Conservation (phyloP, 2,888 invertebrate species). For the Entomobrya proxima region DNA sequence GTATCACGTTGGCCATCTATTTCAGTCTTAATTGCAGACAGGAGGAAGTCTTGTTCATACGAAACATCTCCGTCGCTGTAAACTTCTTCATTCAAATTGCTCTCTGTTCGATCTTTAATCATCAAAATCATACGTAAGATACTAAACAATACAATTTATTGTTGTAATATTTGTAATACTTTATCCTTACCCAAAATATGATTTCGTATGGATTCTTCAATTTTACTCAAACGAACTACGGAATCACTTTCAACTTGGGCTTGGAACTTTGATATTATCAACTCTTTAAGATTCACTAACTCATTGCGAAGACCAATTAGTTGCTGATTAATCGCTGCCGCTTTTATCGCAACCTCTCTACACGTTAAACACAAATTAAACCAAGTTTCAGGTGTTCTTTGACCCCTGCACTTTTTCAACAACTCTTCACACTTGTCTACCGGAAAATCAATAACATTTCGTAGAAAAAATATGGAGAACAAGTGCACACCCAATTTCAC, state of each 20-base stretch:
- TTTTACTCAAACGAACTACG: background rate
- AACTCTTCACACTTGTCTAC: background rate
- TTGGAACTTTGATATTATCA: background rate
- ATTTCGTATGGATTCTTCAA: background rate
- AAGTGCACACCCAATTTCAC: background rate
- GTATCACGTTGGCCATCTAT: too few relatives aligned
- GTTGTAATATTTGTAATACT: too few relatives aligned
- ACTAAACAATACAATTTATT: too few relatives aligned
- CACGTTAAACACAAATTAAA: slow-evolving; percentile 14
- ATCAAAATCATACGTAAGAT: too few relatives aligned
- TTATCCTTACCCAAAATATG: background rate
- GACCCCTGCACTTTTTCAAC: slow-evolving; percentile 10
- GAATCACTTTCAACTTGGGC: background rate
- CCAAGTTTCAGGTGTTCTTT: slow-evolving; percentile 34
- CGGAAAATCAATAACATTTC: slow-evolving; percentile 2
- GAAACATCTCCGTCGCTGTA: too few relatives aligned
- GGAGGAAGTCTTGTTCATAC: too few relatives aligned
- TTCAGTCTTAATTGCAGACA: too few relatives aligned
- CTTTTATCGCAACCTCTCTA: background rate
- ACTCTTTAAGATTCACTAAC: background rate
- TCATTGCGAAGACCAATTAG: background rate
- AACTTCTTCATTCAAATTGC: too few relatives aligned
- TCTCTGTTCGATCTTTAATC: too few relatives aligned
- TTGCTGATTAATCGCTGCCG: background rate
- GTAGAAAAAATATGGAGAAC: slow-evolving; percentile 22